Conservation (phyloP, 2,113 vertebrate species). For the Atherinomorus stipes region DNA sequence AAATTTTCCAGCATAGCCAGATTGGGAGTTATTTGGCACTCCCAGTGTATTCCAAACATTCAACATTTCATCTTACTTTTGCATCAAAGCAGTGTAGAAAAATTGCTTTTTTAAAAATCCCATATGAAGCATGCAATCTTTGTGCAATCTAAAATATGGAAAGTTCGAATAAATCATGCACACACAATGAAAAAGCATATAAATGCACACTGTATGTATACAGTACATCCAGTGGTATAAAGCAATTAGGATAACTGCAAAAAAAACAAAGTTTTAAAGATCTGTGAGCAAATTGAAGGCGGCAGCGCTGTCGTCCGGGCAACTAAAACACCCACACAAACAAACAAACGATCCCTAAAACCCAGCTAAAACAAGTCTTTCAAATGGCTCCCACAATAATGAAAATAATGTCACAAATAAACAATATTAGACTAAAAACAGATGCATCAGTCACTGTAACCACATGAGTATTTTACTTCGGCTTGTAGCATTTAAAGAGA, state of each 20-base stretch:
- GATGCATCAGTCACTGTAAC: neutral
- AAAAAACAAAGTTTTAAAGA: slow-evolving; percentile 43
- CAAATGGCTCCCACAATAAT: slow-evolving; percentile 3
- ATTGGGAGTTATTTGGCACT: slow-evolving; percentile 59
- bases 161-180: neutral
- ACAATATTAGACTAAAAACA: slow-evolving; percentile 26
- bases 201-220: slow-evolving; percentile 32
- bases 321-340: slow-evolving; percentile 17
- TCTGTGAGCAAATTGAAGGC: slow-evolving; percentile 58
- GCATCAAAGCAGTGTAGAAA: slow-evolving; percentile 69
- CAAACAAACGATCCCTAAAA: slow-evolving; percentile 42
- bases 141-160: slow-evolving; percentile 44
- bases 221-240: slow-evolving; percentile 1
- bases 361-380: slow-evolving; percentile 24
- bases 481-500: neutral
- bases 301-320: neutral
- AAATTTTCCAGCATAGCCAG: slow-evolving; percentile 35
- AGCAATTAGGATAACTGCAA: slow-evolving; percentile 34
- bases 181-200: slow-evolving; percentile 28
- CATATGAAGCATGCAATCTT: slow-evolving; percentile 50
- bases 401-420: slow-evolving; percentile 15
- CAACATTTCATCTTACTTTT: slow-evolving; percentile 61
- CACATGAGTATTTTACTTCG: neutral
- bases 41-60: slow-evolving; percentile 41
- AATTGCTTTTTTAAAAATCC: slow-evolving; percentile 34